Evolutionary conservation across 2,797 vertebrate genomes (phyloP).

Genomic region (Garrulus glandarius): DNA sequence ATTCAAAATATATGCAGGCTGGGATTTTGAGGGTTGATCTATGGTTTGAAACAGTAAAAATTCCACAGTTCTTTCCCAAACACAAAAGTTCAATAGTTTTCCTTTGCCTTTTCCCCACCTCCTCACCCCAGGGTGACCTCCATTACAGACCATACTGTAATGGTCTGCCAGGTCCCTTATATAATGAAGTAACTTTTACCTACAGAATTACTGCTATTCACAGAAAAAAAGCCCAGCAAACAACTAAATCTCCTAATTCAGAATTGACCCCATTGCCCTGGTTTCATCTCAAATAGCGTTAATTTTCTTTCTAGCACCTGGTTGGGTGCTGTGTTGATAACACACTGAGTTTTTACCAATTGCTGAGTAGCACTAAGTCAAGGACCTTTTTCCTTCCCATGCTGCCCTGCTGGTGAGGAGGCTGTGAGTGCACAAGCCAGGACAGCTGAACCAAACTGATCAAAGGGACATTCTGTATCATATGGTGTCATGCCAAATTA

Average conservation of each 20-base stretch:
- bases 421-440: not conserved
- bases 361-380: not conserved
- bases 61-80: not conserved
- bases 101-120: fast-evolving
- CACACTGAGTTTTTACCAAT: not conserved
- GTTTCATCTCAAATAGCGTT: not conserved
- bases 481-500: not conserved
- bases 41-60: not conserved
- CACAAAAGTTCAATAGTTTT: not conserved
- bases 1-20: not conserved
- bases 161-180: not conserved
- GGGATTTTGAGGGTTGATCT: not conserved
- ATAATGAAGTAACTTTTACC: not conserved
- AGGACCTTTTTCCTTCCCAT: not conserved
- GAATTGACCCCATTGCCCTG: not conserved
- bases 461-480: not conserved
- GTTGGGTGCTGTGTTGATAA: not conserved
- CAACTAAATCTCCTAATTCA: not conserved
- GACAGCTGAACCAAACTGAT: not conserved
- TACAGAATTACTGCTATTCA: not conserved
- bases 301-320: not conserved
- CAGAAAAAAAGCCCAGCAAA: not conserved
- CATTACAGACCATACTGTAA: not conserved
- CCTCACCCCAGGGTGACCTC: fast-evolving
- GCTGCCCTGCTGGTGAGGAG: not conserved